Conservation (phyloP, 2,797 vertebrate genomes). For the Pogonophryne albipinna region DNA sequence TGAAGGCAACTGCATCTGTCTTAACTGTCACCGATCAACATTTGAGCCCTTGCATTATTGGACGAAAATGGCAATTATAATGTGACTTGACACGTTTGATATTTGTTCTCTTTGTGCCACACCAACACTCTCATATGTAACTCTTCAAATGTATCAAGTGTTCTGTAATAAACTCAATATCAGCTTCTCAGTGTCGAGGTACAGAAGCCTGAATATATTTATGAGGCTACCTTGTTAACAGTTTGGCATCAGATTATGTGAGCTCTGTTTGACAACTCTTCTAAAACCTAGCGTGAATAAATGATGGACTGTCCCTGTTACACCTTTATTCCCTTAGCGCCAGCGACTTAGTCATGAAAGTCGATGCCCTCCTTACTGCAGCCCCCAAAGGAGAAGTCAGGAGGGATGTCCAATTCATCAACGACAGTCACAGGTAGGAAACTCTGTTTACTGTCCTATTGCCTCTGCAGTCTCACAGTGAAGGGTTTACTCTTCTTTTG, state of each 20-base stretch:
- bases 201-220: neutral
- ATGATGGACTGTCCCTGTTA: conserved; percentile 39
- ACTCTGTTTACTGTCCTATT: conserved; percentile 7
- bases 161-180: neutral
- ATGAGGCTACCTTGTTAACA: conserved; percentile 33
- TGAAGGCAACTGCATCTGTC: neutral
- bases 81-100: neutral
- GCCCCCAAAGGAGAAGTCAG: conserved; percentile 88
- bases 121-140: neutral
- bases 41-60: neutral
- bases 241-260: conserved; percentile 28
- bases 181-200: conserved; percentile 3
- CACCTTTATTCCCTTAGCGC: conserved; percentile 77
- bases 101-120: neutral
- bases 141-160: neutral
- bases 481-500: conserved; percentile 23
- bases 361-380: conserved; percentile 91
- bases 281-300: conserved; percentile 39
- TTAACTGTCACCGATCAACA: neutral
- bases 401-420: conserved; percentile 86
- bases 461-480: conserved; percentile 6
- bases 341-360: conserved; percentile 95
- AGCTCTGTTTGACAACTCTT: conserved; percentile 34
- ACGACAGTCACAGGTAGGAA: conserved; percentile 90
- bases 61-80: neutral